Base-by-base conservation (phyloP, 2,888 invertebrate species). In the Tethea ocularis region DNA sequence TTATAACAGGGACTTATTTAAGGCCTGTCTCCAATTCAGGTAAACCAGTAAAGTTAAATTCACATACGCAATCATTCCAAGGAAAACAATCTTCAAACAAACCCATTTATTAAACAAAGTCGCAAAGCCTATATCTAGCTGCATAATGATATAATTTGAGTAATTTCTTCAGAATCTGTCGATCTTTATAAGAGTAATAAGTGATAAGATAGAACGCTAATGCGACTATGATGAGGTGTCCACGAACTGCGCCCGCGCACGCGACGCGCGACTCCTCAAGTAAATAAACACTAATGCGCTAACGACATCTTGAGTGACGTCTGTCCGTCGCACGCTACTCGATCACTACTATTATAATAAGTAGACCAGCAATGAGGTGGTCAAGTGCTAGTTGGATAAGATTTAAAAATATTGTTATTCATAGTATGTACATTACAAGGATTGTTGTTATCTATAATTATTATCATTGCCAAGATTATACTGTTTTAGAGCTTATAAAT, bases 161-260 rank as follows among this genome's bases (percentile, higher is more conserved):
- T 46, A 46, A 46, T 46, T 20, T 46, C 6, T 8, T 46, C 8
- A 8, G 5, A 17, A 41, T n/a, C 38, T 41, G 38, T 17, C 17
- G 41, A 46, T 46, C 41, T 46, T 51, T 51, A 51, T 51, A 52
- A 51, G 59, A 58, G 52, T 54, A 29, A 29, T 29, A 29, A 29
- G 29, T 33, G 33, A 33, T 6, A 11, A 41, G 58, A 56, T 57
- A 55, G 58, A 55, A 22, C 36, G 38, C 55, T 59, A 63, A 66
- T 64, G 66, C 52, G 57, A 61, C 51, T 55, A 52, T 60, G 52
- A 58, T 58, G 51, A 38, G 52, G 55, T n/a, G 56, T 15, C 46
- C 36, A 38, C 58, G 29, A 15, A 15, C 57, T 29, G 24, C 33
- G 33, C 36, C 15, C 13, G 53, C 26, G 29, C 26, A 24, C 53